Evolutionary conservation across 2,888 invertebrate genomes (phyloP), one percentile per base, ranked within the genome.

Genomic region (Callimorpha dominula): DNA sequence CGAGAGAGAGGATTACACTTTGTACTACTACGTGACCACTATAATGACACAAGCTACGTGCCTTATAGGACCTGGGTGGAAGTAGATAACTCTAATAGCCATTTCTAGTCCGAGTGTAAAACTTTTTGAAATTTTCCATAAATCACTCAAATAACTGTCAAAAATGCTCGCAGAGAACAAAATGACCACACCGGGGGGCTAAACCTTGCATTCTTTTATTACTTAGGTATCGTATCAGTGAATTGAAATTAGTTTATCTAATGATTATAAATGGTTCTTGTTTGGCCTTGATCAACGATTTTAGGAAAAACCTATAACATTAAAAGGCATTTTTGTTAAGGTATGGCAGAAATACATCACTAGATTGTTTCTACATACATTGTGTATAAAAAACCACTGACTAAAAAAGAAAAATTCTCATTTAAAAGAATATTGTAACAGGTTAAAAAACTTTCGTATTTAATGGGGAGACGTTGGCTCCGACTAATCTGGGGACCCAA

Each of bases 11-110:
- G 71, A 71, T 71, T 66, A 66, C 71, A 71, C 66, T 71, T 31
- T 71, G 71, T 70, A 69, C 62, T 62, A 31, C 42, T 71, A 66
- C 71, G 66, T 71, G 71, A 71, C 60, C 31, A 52, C 54, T 71
- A 46, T 66, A 62, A 71, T 66, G 40, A 71, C 50, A 43, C 54
- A 50, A 42, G 62, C 60, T 68, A 60, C 68, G 60, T 64, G 68
- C 11, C 40, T 65, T 49, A 40, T 66, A 17, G 67, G 67, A 31
- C 40, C 67, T 54, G 42, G 67, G 7, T 67, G n/a, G 54, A 54
- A 67, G 50, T 66, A 50, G n/a, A 43, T 40, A 49, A 54, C 67
- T 17, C n/a, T 6, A 43, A n/a, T 67, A 54, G 12, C 17, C 46
- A 66, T 62, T 11, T 7, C 62, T 50, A 49, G 60, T 14, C 7